These are phyloP conservation scores for Lepidochrysops patricia DNA, from an alignment of 2,888 invertebrate species.

Conservation along the genomic window DNA sequence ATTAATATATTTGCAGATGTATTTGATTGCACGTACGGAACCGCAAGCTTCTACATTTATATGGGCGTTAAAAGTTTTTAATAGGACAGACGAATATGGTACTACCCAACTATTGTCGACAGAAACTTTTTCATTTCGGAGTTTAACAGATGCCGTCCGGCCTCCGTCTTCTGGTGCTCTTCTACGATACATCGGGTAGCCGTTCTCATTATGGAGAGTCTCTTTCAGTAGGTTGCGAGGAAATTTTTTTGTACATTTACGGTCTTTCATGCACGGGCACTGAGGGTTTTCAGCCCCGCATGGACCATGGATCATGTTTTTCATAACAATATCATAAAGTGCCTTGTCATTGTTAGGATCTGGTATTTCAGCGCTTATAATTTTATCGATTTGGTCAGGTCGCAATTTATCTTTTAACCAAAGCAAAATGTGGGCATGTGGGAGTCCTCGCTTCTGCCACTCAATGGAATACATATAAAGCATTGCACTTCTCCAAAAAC, in stretches of 20 bases:
- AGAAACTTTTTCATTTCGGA: not conserved
- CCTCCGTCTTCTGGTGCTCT: conserved; percentile 11
- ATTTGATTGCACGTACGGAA: conserved; percentile 24
- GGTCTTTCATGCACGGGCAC: conserved; percentile 28
- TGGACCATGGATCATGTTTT: conserved; percentile 24
- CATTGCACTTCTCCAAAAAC: conserved; percentile 26
- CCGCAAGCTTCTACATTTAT: conserved; percentile 24
- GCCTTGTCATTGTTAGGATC: conserved; percentile 17
- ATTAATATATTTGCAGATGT: conserved; percentile 26
- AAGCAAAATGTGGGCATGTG: conserved; percentile 17
- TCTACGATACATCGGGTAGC: conserved; percentile 6
- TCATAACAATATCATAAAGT: conserved; percentile 21
- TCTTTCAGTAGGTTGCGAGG: not conserved
- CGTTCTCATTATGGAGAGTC: conserved; percentile 1
- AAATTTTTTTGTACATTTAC: conserved; percentile 24
- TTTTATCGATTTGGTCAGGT: conserved; percentile 18
- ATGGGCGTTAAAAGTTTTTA: conserved; percentile 21
- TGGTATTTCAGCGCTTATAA: conserved; percentile 19
- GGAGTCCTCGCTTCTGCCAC: conserved; percentile 20
- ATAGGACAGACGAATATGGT: conserved; percentile 23
- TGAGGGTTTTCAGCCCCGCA: conserved; percentile 25
- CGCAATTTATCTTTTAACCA: conserved; percentile 19
- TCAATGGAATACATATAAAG: conserved; percentile 16
- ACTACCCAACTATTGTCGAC: conserved; percentile 21
- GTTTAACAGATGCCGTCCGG: not conserved